Evolutionary conservation across 1,140 invertebrate genomes (phyloP).

Genomic region (Drosophila tristis): DNA sequence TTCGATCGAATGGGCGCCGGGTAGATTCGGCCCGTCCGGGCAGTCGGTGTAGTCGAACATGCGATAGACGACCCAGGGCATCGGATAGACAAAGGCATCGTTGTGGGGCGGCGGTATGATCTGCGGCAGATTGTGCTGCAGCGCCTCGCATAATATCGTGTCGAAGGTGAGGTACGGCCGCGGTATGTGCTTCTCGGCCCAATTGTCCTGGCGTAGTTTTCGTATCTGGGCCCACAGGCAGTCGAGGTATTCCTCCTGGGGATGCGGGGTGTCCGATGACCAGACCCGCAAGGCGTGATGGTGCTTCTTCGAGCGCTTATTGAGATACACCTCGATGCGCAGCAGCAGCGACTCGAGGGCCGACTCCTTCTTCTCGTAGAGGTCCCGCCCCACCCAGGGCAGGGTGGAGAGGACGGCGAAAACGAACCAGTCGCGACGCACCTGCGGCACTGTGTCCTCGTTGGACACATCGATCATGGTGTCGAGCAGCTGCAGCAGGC

Average conservation of each 20-base stretch:
- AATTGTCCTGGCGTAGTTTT: conserved; percentile 96
- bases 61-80: conserved; percentile 95
- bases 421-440: conserved; percentile 97
- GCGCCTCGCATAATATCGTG: conserved; percentile 95
- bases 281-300: conserved; percentile 96
- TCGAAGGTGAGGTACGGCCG: conserved; percentile 98
- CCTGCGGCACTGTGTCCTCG: conserved; percentile 95
- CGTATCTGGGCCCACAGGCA: conserved; percentile 98
- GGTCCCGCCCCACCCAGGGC: conserved; percentile 97
- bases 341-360: conserved; percentile 96
- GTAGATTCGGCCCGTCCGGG: conserved; percentile 95
- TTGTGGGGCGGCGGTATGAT: conserved; percentile 96
- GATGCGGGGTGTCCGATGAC: conserved; percentile 95
- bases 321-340: conserved; percentile 97
- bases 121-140: conserved; percentile 96
- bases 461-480: conserved; percentile 97
- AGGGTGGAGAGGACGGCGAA: conserved; percentile 97
- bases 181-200: conserved; percentile 98
- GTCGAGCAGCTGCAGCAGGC: conserved; percentile 95
- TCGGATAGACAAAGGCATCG: conserved; percentile 94
- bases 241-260: conserved; percentile 99
- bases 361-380: conserved; percentile 98
- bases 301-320: conserved; percentile 96
- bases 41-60: conserved; percentile 99
- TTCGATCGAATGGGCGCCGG: conserved; percentile 98